Percentiles rank a stretch among this genome's conserved stretches.
Conservation (phyloP, 1,140 invertebrate species). For the Antheraea mylitta region DNA sequence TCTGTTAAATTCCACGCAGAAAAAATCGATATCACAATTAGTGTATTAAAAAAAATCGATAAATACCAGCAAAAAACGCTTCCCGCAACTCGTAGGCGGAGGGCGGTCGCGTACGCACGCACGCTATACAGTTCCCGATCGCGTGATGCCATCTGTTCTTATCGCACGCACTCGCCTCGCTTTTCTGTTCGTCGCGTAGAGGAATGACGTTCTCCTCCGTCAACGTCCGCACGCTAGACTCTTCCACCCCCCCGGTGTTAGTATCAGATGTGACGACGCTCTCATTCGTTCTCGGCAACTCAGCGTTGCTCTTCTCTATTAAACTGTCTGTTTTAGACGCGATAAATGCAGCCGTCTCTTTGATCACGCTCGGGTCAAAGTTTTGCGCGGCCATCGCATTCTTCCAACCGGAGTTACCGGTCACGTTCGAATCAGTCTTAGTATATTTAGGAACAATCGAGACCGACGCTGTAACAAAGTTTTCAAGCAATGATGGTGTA, state of each 20-base stretch:
- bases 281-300: not conserved
- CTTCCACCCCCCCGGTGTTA: not conserved
- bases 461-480: not conserved
- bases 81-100: conserved; percentile 68
- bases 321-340: not conserved
- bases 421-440: conserved; percentile 3
- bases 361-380: not conserved
- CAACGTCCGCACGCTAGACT: not conserved
- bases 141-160: conserved; percentile 46
- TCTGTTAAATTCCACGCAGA: no score
- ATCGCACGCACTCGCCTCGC: not conserved
- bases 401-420: not conserved
- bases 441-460: not conserved
- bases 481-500: not conserved
- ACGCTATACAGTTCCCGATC: conserved; percentile 56
- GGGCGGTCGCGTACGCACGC: conserved; percentile 58
- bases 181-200: not conserved
- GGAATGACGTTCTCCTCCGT: conserved; percentile 7
- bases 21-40: no score
- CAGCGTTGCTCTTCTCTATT: not conserved
- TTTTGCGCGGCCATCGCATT: not conserved
- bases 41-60: not conserved
- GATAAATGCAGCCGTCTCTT: not conserved
- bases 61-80: conserved; percentile 70
- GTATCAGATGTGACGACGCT: not conserved